These are phyloP conservation scores for Lota lota DNA, from an alignment of 2,113 vertebrate genomes.

Conservation along the genomic window DNA sequence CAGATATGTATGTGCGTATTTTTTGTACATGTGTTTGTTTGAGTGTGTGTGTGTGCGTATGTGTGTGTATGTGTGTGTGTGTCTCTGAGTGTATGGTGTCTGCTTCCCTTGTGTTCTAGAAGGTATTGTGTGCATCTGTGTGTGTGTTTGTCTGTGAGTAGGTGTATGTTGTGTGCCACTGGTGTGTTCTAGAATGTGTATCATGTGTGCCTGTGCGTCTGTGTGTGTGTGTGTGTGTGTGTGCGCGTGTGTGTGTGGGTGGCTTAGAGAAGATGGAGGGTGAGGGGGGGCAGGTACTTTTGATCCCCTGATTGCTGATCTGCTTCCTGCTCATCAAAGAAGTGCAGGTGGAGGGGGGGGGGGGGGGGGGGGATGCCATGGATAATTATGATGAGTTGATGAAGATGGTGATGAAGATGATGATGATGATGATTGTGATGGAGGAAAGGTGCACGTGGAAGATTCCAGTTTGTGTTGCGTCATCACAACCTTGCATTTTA, in stretches of 20 bases:
- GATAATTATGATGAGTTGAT: not conserved
- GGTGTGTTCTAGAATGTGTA: constrained; percentile 3
- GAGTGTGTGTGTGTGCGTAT: too few species aligned
- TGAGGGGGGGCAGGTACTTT: not conserved
- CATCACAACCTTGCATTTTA: too few species aligned
- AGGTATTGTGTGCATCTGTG: not conserved
- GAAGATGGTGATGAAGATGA: not conserved
- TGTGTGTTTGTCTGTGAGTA: too few species aligned
- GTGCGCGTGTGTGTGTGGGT: constrained; percentile 31
- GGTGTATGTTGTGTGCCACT: too few species aligned
- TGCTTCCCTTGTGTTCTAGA: not conserved
- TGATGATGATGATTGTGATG: too few species aligned
- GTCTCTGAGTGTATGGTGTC: too few species aligned
- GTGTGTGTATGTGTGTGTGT: too few species aligned
- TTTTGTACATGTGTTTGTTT: too few species aligned
- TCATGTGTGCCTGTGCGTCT: not conserved
- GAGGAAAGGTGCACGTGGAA: too few species aligned
- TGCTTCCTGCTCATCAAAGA: not conserved
- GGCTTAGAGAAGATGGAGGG: constrained; percentile 3
- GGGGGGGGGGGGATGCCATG: not conserved
- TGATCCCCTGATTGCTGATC: constrained; percentile 5
- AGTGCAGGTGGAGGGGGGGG: not conserved
- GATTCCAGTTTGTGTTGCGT: too few species aligned
- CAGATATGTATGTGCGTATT: too few species aligned
- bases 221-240: constrained; percentile 30